Percentiles rank a stretch among this genome's conserved stretches.
phyloP scores from a whole-genome alignment of 2,888 invertebrate species.

The Neoitamus cyanurus region DNA sequence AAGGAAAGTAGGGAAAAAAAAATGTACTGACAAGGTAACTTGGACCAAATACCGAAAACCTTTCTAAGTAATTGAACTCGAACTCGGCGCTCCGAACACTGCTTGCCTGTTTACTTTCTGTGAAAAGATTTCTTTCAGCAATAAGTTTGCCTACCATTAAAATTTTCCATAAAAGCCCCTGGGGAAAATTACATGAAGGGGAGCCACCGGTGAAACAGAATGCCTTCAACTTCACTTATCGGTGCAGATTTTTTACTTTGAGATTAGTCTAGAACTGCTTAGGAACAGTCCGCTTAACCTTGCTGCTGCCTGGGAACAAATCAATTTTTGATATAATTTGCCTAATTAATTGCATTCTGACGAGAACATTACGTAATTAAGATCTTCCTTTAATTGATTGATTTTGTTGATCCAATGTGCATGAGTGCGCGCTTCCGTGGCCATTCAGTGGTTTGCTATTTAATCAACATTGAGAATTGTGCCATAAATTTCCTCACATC shows the following conservation, averaged over 20 bases:
- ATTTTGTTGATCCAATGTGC: background rate
- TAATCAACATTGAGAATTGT: background rate
- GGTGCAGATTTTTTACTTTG: background rate
- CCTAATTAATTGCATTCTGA: background rate
- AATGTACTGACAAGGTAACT: background rate
- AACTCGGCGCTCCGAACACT: background rate
- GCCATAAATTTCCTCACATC: background rate
- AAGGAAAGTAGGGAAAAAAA: background rate
- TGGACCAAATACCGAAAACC: background rate
- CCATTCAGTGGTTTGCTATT: background rate
- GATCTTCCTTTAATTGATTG: background rate
- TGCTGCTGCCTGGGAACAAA: background rate
- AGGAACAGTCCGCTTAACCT: background rate
- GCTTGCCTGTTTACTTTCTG: background rate
- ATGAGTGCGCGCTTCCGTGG: background rate
- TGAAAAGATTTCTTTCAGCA: conserved; percentile 1
- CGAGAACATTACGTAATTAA: background rate
- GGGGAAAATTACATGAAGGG: background rate
- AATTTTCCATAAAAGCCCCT: background rate
- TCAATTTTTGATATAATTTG: background rate
- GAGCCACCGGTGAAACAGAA: background rate
- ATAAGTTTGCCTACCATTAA: conserved; percentile 5
- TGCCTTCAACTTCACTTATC: background rate
- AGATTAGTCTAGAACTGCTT: background rate
- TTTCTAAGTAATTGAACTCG: background rate